Evolutionary conservation across 1,140 invertebrate species (phyloP), one percentile per base, ranked within the genome.

Genomic region (Drosophila novamexicana): DNA sequence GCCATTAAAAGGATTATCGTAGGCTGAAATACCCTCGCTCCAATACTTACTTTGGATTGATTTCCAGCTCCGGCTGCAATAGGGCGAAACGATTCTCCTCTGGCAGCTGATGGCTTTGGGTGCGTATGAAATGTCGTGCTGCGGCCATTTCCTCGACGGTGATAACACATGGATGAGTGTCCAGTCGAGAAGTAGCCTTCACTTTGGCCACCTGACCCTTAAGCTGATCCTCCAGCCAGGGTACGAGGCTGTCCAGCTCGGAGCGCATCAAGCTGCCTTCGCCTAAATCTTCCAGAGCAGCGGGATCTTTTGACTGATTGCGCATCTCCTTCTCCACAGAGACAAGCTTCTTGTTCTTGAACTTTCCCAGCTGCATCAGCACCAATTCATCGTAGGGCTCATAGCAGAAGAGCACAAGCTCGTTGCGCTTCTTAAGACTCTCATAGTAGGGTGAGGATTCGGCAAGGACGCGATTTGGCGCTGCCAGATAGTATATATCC

Each of bases 311-410:
- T 0, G 84, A 89, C 79, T 96, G 95, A 68, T 96, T 94, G 58
- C 97, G 94, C 95, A 99, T 96, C 92, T 99, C 98, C 92, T 98
- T 98, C 93, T 99, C 98, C 6, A 99, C 97, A 1, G 98, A 98
- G 0, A 96, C 95, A 0, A 99, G 93, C 58, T 94, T 94, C 81
- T 96, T 95, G 53, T 95, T 94, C 68, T 96, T 95, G 91, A 97
- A 99, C 88, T 97, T 95, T 75, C 95, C 94, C 18, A 99, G 93
- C 80, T 99, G 97, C 94, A 99, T 95, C 1, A 99, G 93, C 8
- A 99, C 97, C 22, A 99, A 93, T 93, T 99, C 98, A 93, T 99
- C 98, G 81, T 99, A 98, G 1, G 96, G 95, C 84, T 99, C 98
- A 85, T 98, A 99, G 89, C 98, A 97, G 92, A 99, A 99, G 2